Base-by-base conservation (phyloP, 2,113 vertebrate species). In the Dicentrarchus labrax region DNA sequence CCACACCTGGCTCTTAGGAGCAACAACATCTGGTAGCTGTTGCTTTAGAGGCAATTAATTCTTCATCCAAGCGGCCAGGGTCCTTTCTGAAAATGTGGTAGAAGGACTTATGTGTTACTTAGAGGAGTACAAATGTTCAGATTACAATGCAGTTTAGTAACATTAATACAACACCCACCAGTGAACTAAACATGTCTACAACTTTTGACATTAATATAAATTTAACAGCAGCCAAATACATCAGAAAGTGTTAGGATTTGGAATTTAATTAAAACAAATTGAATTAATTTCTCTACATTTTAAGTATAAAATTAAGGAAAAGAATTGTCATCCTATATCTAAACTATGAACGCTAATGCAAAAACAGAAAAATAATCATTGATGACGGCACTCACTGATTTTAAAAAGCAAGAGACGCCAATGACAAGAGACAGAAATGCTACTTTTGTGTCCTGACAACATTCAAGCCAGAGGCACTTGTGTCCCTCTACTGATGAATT, bases 21-120 rank as follows among this genome's bases (percentile, higher is more conserved):
- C 87, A 94, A 92, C 87, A 94, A 94, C 94, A 94, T 94, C 94
- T 95, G 95, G 87, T 90, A 82, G 92, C 93, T 91, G 94, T 94
- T 96, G 91, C 94, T 95, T 93, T 90, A 93, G 92, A 93, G 92
- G 92, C 93, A 93, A 94, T 95, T 95, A 92, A 94, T 94, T 91
- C 88, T 89, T 89, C 83, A 93, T 89, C 84, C 84, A 67, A 89
- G 84, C 71, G 61, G 66, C 89, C 87, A 85, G 80, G 76, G 86
- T 91, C 87, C 84, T 89, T 74, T 82, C 86, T 89, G 82, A 78
- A 83, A 79, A 91, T 85, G 86, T 80, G 47, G 69, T 39, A 75
- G 82, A 88, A 70, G 77, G 77, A 90, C 84, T 87, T 80, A 57
- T 50, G 65, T 66, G 71, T 71, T 82, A 68, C 71, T 78, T 53